Evolutionary conservation across 2,797 vertebrate species (phyloP), one percentile per base, ranked within the genome.

Genomic region (Bradypus variegatus): DNA sequence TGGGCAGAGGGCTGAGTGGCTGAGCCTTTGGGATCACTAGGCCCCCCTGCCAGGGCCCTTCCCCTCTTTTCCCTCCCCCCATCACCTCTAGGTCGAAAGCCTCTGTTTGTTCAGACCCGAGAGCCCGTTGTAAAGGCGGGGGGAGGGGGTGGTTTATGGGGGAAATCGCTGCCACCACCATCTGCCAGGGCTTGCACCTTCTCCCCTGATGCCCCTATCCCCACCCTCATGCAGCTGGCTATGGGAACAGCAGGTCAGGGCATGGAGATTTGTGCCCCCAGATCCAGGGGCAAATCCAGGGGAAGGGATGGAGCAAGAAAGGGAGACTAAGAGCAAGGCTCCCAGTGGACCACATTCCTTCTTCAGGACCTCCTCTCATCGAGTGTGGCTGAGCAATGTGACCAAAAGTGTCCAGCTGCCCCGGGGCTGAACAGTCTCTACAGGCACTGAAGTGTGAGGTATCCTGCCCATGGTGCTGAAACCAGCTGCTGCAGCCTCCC

Each of bases 1-100:
- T 98, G 98, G 98, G 98, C 98, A 83, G 92, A 96, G 97, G 97
- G 98, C 98, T 98, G 98, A 98, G 98, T 97, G 98, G 97, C 97
- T 96, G 97, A 97, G 97, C 96, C 96, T 96, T 92, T 94, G 97
- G 97, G 94, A 80, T 86, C 75, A 48, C n/a, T 86, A 89, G 94
- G 95, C 77, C 95, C 96, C 95, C 93, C 91, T 96, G 96, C 96
- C 98, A 97, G 97, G 97, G 97, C 96, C 96, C 95, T 97, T 96
- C 94, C 93, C 96, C 96, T 96, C 93, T 92, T 95, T 95, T 95
- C 92, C 95, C 97, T 97, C 77, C 91, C 84, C 78, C 73, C 69
- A 92, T 95, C 96, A 94, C 93, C 94, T 77, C 97, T 98, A 96
- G 98, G 97, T 97, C 36, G 58, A 95, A 94, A 90, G 93, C 97